Evolutionary conservation across 37 sponge, comb jelly and placozoan genomes (phyloP).

Genomic region (Amphimedon queenslandica): DNA sequence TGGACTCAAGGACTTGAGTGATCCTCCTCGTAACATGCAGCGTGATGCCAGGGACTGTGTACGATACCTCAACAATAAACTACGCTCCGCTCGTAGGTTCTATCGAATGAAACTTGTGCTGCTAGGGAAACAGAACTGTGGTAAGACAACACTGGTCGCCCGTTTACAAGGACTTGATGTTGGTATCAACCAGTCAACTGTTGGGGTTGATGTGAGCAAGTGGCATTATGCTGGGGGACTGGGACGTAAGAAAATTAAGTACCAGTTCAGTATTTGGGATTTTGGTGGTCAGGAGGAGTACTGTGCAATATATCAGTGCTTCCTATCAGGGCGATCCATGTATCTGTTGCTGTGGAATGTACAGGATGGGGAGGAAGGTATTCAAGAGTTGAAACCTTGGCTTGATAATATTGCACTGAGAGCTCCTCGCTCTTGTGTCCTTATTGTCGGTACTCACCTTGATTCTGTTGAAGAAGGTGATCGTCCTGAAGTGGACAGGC

Average conservation of each 20-base stretch:
- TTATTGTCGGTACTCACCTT: constrained; percentile 84
- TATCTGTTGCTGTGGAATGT: constrained; percentile 84
- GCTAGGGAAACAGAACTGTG: constrained; percentile 78
- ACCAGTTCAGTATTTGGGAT: constrained; percentile 92
- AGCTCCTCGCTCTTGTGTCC: constrained; percentile 74
- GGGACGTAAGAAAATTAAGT: constrained; percentile 29
- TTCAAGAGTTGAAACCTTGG: constrained; percentile 86
- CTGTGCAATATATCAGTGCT: constrained; percentile 97
- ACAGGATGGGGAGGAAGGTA: constrained; percentile 63
- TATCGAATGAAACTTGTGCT: constrained; percentile 95
- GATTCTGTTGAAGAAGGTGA: constrained; percentile 71
- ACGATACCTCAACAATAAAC: constrained; percentile 74
- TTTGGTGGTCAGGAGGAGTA: constrained; percentile 96
- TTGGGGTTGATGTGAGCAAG: constrained; percentile 90
- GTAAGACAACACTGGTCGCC: constrained; percentile 89
- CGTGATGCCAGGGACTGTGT: constrained; percentile 58
- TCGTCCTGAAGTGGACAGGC: constrained; percentile 21
- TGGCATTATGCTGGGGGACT: constrained; percentile 58
- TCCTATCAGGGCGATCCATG: constrained; percentile 85
- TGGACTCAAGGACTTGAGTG: constrained; percentile 74
- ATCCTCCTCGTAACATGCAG: constrained; percentile 67
- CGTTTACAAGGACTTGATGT: constrained; percentile 74
- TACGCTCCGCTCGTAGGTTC: constrained; percentile 66
- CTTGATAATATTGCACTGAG: constrained; percentile 85
- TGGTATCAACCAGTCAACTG: constrained; percentile 84